Conservation (phyloP, 2,888 invertebrate species). For the Drosophila atripex region DNA sequence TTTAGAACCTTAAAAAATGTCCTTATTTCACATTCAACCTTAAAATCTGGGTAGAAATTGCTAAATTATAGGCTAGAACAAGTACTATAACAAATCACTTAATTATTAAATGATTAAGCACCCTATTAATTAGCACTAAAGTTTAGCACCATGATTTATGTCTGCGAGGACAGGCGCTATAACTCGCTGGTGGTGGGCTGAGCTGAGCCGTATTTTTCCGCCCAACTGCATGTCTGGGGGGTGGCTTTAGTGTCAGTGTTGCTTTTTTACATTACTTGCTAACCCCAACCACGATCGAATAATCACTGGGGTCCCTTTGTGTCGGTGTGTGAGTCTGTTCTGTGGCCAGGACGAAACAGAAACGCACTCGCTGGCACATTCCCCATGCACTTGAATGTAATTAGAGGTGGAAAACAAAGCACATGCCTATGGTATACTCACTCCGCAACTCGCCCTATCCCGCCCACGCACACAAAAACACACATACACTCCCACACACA, state of each 20-base stretch:
- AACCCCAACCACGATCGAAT: constrained; percentile 34
- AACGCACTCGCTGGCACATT: constrained; percentile 20
- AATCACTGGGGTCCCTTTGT: constrained; percentile 33
- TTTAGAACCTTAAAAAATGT: background rate
- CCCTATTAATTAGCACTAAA: constrained; percentile 35
- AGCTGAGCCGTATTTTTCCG: constrained; percentile 10
- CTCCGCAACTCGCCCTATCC: constrained; percentile 17
- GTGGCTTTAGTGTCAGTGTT: constrained; percentile 52
- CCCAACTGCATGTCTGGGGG: constrained; percentile 15
- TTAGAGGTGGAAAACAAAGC: constrained; percentile 54
- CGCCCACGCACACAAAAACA: constrained; percentile 27
- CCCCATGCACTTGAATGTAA: constrained; percentile 49
- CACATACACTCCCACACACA: constrained; percentile 1
- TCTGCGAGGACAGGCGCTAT: constrained; percentile 20
- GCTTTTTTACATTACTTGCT: constrained; percentile 50
- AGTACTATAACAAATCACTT: constrained; percentile 27
- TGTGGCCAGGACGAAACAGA: constrained; percentile 43
- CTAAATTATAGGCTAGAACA: background rate
- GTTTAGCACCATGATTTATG: constrained; percentile 26
- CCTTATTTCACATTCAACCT: background rate
- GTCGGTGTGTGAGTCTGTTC: constrained; percentile 22
- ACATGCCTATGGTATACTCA: constrained; percentile 36
- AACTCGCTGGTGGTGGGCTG: constrained; percentile 23
- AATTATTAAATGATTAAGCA: constrained; percentile 38
- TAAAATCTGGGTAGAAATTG: background rate